phyloP scores from a whole-genome alignment of 2,888 invertebrate species.

The Cheilosia soror region DNA sequence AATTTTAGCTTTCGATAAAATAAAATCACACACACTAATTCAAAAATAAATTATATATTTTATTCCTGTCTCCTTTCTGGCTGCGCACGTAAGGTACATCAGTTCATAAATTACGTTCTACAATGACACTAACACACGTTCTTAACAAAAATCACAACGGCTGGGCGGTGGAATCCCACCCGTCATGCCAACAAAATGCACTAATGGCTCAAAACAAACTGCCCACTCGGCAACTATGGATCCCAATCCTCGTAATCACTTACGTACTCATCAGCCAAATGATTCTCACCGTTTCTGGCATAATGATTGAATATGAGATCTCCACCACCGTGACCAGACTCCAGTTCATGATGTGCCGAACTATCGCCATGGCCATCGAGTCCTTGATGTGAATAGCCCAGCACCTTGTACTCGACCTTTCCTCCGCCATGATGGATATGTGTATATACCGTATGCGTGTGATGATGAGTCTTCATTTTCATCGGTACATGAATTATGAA shows the following conservation, averaged over 20 bases:
- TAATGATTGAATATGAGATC: constrained; percentile 82
- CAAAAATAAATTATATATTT: constrained; percentile 43
- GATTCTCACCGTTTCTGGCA: constrained; percentile 78
- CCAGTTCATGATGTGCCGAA: constrained; percentile 80
- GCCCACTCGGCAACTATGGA: constrained; percentile 18
- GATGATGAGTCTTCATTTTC: constrained; percentile 90
- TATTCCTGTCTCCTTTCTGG: neutral
- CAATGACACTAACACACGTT: constrained; percentile 68
- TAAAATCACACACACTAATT: neutral
- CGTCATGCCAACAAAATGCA: constrained; percentile 42
- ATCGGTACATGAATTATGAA: constrained; percentile 92
- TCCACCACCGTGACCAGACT: constrained; percentile 84
- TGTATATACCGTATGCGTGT: constrained; percentile 90
- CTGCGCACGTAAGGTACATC: constrained; percentile 9
- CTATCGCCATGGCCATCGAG: constrained; percentile 84
- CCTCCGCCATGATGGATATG: constrained; percentile 88
- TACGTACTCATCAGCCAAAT: constrained; percentile 48
- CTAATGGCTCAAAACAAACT: constrained; percentile 15
- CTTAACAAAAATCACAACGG: constrained; percentile 23
- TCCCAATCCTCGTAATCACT: constrained; percentile 69
- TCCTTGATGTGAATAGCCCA: constrained; percentile 82
- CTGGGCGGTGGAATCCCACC: constrained; percentile 6
- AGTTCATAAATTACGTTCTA: constrained; percentile 55
- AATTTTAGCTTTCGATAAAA: too few species aligned
- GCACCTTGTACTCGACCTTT: constrained; percentile 78